Base-by-base conservation (phyloP, 2,113 vertebrate genomes). In the Trichomycterus rosablanca region DNA sequence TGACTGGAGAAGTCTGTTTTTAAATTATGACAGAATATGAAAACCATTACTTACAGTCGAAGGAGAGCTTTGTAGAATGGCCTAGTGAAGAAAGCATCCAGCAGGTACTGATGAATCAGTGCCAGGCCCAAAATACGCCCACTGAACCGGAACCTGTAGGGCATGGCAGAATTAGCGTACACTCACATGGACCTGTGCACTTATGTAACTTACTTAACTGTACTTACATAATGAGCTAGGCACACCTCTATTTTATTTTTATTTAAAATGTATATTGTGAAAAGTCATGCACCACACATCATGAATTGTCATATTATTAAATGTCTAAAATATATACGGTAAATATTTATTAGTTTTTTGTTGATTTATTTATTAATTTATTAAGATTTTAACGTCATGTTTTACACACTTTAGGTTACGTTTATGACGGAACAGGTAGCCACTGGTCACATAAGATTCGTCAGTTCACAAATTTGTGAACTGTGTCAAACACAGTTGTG, bases 61-160 rank as follows among this genome's bases (percentile, higher is more conserved):
- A 99, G 87, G 0, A 99, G 89, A 0, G 94, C 95, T 79, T 99
- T 99, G 78, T 99, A 99, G 86, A 99, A 99, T 0, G 96, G 96
- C 56, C 96, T 84, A 4, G 96, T 99, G 82, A 99, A 99, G 87
- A 99, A 99, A 56, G 93, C 96, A 12, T 99, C 96, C 6, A 99
- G 85, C 51, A 99, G 90, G 79, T 95, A 99, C 80, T 97, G 96
- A 78, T 99, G 96, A 66, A 99, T 97, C 67, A 99, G 85, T 70
- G 94, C 95, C 76, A 99, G 86, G 50, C 96, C 96, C 62, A 99
- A 88, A 71, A 99, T 97, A 30, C 96, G 93, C 20, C 96, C 96
- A 0, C 96, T 97, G 83, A 99, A 99, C 45, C 95, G 89, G 76
- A 99, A 99, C 96, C 96, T 99, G 69, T 26, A 22, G 18, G n/a